These are phyloP conservation scores for Crocodylus rhombifer DNA, from an alignment of 2,797 vertebrate species.

Conservation along the genomic window DNA sequence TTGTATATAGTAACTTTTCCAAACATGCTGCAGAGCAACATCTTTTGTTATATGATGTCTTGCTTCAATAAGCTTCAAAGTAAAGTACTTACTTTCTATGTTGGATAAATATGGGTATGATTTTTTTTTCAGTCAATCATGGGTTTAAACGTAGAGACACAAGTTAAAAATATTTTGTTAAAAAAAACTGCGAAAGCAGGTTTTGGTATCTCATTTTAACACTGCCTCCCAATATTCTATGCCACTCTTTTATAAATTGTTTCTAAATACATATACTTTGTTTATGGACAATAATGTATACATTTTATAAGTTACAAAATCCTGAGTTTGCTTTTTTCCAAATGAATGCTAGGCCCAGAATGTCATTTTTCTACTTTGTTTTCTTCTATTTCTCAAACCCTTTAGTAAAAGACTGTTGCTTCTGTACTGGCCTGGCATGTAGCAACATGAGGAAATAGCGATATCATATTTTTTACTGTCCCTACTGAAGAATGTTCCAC, in stretches of 20 bases:
- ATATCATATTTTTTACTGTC: not conserved
- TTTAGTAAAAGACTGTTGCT: not conserved
- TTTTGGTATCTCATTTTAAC: conserved; percentile 7
- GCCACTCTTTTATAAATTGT: conserved; percentile 17
- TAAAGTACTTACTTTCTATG: not conserved
- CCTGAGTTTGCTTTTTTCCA: not conserved
- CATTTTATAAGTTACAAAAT: not conserved
- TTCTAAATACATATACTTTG: not conserved
- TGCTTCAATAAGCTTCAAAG: not conserved
- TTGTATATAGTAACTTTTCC: not conserved
- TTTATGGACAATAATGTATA: not conserved
- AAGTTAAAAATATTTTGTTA: not conserved
- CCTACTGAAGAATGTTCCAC: not conserved
- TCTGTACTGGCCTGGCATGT: not conserved
- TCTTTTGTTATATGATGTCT: not conserved
- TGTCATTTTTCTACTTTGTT: not conserved
- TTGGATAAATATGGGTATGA: not conserved
- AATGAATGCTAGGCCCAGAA: not conserved
- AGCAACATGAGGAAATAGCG: not conserved
- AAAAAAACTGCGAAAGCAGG: not conserved
- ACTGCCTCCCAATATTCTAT: not conserved
- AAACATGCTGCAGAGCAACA: not conserved
- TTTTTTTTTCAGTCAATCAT: not conserved
- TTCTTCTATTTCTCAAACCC: conserved; percentile 3
- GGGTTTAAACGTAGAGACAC: not conserved